Conservation (phyloP, 2,888 invertebrate species). For the Agelastica alni region DNA sequence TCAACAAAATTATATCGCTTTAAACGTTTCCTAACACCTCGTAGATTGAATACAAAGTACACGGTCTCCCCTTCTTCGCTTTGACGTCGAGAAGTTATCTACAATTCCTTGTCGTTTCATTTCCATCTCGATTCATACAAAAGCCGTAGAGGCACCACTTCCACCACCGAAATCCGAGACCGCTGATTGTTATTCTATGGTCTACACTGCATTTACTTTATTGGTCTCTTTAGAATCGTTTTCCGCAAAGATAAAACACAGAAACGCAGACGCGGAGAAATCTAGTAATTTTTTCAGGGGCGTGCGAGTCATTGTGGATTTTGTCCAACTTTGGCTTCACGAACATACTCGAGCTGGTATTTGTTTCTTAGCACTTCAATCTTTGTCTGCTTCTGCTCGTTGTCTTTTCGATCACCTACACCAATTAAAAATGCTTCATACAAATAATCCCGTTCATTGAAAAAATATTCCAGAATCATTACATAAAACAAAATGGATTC, state of each 20-base stretch:
- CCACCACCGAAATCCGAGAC: constrained; percentile 10
- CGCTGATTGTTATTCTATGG: constrained; percentile 47
- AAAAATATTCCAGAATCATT: no score
- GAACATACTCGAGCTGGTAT: no score
- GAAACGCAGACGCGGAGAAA: constrained; percentile 1
- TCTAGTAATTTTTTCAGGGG: constrained; percentile 8
- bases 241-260: constrained; percentile 44
- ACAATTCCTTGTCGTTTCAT: constrained; percentile 7
- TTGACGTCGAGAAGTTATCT: not conserved
- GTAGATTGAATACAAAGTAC: not conserved
- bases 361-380: no score
- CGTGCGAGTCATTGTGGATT: no score
- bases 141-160: constrained; percentile 4
- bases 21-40: not conserved
- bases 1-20: no score
- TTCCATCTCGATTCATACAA: constrained; percentile 12
- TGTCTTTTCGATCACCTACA: no score
- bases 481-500: no score
- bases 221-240: constrained; percentile 46
- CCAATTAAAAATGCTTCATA: no score
- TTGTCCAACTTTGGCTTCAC: no score
- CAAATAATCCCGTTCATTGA: no score
- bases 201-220: constrained; percentile 47
- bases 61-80: not conserved
- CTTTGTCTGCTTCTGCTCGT: no score